Percentiles rank a stretch among this genome's conserved stretches.
Conservation (phyloP, 1,140 invertebrate species). For the Lerema accius region DNA sequence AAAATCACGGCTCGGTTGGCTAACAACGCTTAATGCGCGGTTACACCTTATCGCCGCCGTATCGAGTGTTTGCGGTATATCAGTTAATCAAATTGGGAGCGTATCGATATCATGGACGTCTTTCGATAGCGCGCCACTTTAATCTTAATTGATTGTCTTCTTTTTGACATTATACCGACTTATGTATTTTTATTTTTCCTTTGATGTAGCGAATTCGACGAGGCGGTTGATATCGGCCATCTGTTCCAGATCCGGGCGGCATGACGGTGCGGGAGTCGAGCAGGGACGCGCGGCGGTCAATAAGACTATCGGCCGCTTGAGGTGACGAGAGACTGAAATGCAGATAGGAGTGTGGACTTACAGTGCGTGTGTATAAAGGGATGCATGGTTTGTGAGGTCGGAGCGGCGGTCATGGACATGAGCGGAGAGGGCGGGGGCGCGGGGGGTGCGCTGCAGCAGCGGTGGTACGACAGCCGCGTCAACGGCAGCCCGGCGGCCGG, state of each 20-base stretch:
- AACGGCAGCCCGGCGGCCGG: slow-evolving; percentile 78
- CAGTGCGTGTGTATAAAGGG: slow-evolving; percentile 73
- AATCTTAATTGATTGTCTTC: slow-evolving; percentile 79
- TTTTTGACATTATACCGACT: slow-evolving; percentile 69
- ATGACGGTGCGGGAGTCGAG: slow-evolving; percentile 43
- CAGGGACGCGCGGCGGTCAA: slow-evolving; percentile 38
- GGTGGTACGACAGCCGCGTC: slow-evolving; percentile 80
- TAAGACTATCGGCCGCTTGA: slow-evolving; percentile 46
- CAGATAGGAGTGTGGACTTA: slow-evolving; percentile 72
- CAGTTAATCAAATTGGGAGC: slow-evolving; percentile 79
- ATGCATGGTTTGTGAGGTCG: slow-evolving; percentile 80
- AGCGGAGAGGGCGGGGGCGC: slow-evolving; percentile 70
- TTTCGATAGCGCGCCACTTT: slow-evolving; percentile 68
- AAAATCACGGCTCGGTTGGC: slow-evolving; percentile 75
- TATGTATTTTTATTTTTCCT: slow-evolving; percentile 51
- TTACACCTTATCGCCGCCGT: slow-evolving; percentile 69
- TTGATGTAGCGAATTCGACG: slow-evolving; percentile 56
- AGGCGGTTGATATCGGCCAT: slow-evolving; percentile 22
- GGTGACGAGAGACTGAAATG: slow-evolving; percentile 52
- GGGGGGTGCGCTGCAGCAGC: slow-evolving; percentile 74
- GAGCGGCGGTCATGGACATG: slow-evolving; percentile 78
- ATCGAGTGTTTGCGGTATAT: slow-evolving; percentile 71
- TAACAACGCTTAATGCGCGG: slow-evolving; percentile 74
- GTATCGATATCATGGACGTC: slow-evolving; percentile 72
- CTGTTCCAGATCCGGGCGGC: slow-evolving; percentile 60